phyloP scores from a whole-genome alignment of 2,888 invertebrate species.

The Heliothis peltigera region DNA sequence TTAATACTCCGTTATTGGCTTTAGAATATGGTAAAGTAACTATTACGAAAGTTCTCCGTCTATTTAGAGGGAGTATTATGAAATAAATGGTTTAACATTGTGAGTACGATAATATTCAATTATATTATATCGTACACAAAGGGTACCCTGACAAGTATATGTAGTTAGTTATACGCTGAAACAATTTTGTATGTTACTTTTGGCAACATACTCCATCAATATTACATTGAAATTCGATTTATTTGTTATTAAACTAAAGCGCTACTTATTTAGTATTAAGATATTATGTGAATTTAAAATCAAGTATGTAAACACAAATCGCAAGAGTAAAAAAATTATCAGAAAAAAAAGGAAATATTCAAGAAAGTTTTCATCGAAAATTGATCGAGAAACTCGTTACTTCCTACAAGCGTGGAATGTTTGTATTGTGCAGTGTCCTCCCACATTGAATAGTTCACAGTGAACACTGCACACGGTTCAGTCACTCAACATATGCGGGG shows the following conservation, averaged over 20 bases:
- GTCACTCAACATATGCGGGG: slow-evolving; percentile 36
- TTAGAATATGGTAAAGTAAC: background rate
- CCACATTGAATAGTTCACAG: slow-evolving; percentile 2
- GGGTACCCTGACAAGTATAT: too few species aligned
- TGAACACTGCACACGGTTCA: slow-evolving; percentile 2
- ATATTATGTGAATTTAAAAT: too few species aligned
- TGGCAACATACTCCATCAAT: too few species aligned
- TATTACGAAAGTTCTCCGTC: slow-evolving; percentile 11
- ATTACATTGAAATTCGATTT: too few species aligned
- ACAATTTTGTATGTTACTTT: too few species aligned
- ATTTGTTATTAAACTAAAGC: too few species aligned
- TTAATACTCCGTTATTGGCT: slow-evolving; percentile 10
- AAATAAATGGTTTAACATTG: background rate
- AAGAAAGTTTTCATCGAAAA: background rate
- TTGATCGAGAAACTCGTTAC: background rate
- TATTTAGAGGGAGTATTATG: background rate
- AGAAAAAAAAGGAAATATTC: background rate
- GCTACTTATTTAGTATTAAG: too few species aligned
- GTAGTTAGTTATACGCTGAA: too few species aligned
- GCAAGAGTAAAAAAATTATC: background rate
- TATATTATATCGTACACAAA: too few species aligned
- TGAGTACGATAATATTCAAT: too few species aligned
- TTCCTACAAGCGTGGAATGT: slow-evolving; percentile 1
- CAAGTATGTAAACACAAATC: too few species aligned
- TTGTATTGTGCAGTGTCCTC: background rate